Evolutionary conservation across 2,797 vertebrate species (phyloP), one percentile per base, ranked within the genome.

Genomic region (Echiichthys vipera): DNA sequence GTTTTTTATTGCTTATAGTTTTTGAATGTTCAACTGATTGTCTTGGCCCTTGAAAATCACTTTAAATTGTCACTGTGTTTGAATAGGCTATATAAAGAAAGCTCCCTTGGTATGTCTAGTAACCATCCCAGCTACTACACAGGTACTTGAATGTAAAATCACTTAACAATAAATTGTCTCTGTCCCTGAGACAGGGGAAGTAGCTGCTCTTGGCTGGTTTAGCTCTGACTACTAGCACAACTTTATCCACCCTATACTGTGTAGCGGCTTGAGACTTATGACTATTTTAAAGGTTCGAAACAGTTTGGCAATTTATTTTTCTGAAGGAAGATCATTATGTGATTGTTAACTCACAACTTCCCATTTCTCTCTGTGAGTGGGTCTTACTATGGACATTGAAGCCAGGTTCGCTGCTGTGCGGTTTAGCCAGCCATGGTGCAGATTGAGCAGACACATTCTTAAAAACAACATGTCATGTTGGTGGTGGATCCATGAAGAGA

Each of bases 381-480:
- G n/a, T n/a, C n/a, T n/a, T n/a, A n/a, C n/a, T n/a, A 58, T 55
- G 62, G 59, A 37, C 47, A 68, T 71, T 73, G 67, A 70, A 69
- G 40, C 32, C 5, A 8, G 15, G 39, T 24, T 56, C 56, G 54
- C 43, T 53, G 67, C 15, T 53, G 49, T 17, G 56, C 24, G 40
- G 53, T 59, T 63, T n/a, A 65, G 57, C n/a, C 20, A 37, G 55
- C 17, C 69, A 51, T 45, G 50, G 25, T 46, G 46, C 53, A 67
- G 58, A 67, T 18, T 36, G 34, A 79, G 72, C 22, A 69, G 55
- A 72, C 64, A 75, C 70, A 76, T 75, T 76, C 71, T 47, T 40
- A 78, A 40, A 69, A 81, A 83, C 59, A 68, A 65, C 50, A 75
- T 70, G 63, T 58, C 70, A 77, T 43, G 57, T 62, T 20, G 25